phyloP scores from a whole-genome alignment of 35 echinoderm and acorn worm genomes.

The Eucidaris tribuloides region DNA sequence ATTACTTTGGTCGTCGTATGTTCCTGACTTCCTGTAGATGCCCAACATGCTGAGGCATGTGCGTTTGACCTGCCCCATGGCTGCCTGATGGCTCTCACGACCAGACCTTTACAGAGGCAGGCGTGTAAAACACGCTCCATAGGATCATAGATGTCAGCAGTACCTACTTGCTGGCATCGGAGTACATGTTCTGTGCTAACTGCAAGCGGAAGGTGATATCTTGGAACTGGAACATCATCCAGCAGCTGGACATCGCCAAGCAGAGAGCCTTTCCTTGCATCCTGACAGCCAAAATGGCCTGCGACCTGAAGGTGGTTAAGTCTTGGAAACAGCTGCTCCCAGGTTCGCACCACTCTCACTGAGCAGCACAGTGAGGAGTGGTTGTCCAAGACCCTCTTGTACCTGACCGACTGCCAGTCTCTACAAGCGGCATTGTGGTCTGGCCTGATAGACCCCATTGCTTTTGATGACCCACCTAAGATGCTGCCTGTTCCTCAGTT shows the following conservation, averaged over 20 bases:
- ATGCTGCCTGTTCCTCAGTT: conserved; percentile 29
- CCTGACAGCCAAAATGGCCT: conserved; percentile 14
- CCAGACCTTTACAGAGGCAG: not conserved
- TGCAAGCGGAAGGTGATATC: conserved; percentile 38
- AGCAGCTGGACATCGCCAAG: conserved; percentile 31
- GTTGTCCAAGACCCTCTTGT: not conserved
- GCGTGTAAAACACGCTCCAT: not conserved
- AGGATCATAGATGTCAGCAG: conserved; percentile 9
- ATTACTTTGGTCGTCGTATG: conserved; percentile 20
- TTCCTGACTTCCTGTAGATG: conserved; percentile 41
- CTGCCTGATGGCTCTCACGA: not conserved
- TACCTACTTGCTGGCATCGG: conserved; percentile 4
- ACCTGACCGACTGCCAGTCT: conserved; percentile 21
- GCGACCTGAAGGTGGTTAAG: too few species aligned
- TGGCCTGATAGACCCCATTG: not conserved
- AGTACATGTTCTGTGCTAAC: conserved; percentile 8
- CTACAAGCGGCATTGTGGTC: not conserved
- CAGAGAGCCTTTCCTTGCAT: conserved; percentile 11
- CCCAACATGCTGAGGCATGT: conserved; percentile 34
- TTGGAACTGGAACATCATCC: conserved; percentile 24
- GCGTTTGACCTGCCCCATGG: conserved; percentile 11
- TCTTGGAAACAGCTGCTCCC: conserved; percentile 24
- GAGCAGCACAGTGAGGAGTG: conserved; percentile 36
- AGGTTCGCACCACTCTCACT: not conserved
- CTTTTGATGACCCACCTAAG: conserved; percentile 40